Evolutionary conservation across 30 jellyfish, hydroid and myxozoan species (phyloP).

Genomic region (Aurelia aurita complex sp. Pacific): DNA sequence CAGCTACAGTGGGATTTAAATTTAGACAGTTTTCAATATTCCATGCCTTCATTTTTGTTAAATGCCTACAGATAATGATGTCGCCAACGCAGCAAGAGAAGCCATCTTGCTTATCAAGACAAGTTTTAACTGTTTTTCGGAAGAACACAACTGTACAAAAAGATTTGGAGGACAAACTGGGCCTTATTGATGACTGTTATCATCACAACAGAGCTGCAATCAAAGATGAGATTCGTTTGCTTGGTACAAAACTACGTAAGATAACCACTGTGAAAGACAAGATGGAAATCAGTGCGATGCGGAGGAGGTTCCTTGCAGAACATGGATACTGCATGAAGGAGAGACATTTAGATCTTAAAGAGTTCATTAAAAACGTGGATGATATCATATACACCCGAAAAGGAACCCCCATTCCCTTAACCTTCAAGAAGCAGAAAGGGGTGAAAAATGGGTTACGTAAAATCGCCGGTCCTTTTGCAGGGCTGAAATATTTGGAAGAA

Average conservation of each 20-base stretch:
- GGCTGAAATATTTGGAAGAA: background rate
- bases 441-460: too few relatives aligned
- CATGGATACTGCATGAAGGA: constrained; percentile 38
- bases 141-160: constrained; percentile 21
- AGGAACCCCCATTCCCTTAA: constrained; percentile 25
- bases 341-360: constrained; percentile 5
- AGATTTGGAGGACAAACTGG: constrained; percentile 35
- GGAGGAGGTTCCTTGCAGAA: constrained; percentile 60
- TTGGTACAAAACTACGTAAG: constrained; percentile 16
- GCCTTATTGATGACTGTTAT: constrained; percentile 11
- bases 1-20: too few relatives aligned
- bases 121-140: constrained; percentile 34
- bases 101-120: constrained; percentile 56
- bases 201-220: background rate
- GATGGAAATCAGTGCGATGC: constrained; percentile 51
- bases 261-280: constrained; percentile 17
- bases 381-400: constrained; percentile 12
- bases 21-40: too few relatives aligned
- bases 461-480: too few relatives aligned
- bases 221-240: constrained; percentile 1
- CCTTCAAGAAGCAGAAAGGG: background rate
- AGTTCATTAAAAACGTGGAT: constrained; percentile 28
- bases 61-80: background rate
- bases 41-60: too few relatives aligned
- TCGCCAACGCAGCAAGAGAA: constrained; percentile 13